phyloP scores from a whole-genome alignment of 2,797 vertebrate genomes.

The Lophius americanus region DNA sequence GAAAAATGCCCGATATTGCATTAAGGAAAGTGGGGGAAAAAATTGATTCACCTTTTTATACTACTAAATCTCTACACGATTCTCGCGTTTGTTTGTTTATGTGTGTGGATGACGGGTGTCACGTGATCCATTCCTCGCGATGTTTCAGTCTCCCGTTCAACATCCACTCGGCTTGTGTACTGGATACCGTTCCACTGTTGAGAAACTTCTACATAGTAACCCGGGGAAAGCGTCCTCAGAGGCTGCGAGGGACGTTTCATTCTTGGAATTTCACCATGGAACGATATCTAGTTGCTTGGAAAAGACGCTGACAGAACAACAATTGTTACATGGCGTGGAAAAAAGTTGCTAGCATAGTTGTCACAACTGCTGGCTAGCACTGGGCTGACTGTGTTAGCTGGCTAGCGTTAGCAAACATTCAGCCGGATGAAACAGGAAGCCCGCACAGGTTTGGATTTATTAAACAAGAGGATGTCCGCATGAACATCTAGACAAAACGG shows the following conservation, averaged over 20 bases:
- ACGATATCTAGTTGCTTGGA: not conserved
- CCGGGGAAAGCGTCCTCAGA: constrained; percentile 68
- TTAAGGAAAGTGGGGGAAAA: no score
- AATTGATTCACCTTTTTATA: no score
- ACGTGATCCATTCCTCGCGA: constrained; percentile 70
- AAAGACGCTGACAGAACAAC: constrained; percentile 5
- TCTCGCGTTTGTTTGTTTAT: not conserved
- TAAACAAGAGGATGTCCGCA: constrained; percentile 31
- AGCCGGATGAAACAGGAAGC: constrained; percentile 59
- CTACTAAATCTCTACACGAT: not conserved
- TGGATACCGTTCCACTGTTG: constrained; percentile 68
- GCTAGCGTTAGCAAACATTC: constrained; percentile 72
- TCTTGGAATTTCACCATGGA: not conserved
- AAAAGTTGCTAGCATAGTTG: constrained; percentile 69
- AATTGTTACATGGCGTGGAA: constrained; percentile 47
- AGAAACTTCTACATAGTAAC: constrained; percentile 73
- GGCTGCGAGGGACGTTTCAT: constrained; percentile 45
- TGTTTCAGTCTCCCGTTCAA: constrained; percentile 42
- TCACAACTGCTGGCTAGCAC: constrained; percentile 54
- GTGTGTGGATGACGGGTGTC: not conserved
- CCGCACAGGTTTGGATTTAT: constrained; percentile 54
- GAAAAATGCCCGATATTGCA: no score
- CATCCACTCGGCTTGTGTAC: constrained; percentile 67
- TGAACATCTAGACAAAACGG: constrained; percentile 42
- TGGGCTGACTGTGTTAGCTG: constrained; percentile 65